Evolutionary conservation across 2,797 vertebrate species (phyloP).

Genomic region (Malacoraja senta): DNA sequence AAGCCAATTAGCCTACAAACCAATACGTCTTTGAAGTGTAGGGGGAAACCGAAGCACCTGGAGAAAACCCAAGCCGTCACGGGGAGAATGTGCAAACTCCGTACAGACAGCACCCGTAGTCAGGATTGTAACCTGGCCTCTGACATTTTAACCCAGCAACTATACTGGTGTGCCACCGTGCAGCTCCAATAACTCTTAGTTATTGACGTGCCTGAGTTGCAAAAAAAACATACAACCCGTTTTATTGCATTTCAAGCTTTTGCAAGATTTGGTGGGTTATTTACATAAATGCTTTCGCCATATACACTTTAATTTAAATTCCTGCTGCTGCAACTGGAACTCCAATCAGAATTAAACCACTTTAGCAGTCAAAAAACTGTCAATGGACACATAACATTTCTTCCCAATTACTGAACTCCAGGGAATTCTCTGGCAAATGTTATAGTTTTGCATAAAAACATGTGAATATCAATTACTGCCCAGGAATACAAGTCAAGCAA

Average conservation of each 20-base stretch:
- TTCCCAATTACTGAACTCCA: not conserved
- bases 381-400: not conserved
- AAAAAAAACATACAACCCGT: not conserved
- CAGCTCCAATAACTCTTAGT: too few relatives aligned
- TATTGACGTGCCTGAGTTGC: not conserved
- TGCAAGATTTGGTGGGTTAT: not conserved
- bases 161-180: too few relatives aligned
- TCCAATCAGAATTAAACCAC: not conserved
- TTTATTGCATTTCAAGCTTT: not conserved
- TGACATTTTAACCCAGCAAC: too few relatives aligned
- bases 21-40: too few relatives aligned
- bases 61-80: too few relatives aligned
- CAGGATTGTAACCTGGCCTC: too few relatives aligned
- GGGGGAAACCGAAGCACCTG: too few relatives aligned
- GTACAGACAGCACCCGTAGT: too few relatives aligned
- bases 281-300: not conserved
- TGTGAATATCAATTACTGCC: not conserved
- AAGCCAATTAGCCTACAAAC: too few relatives aligned
- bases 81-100: too few relatives aligned
- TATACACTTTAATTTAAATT: constrained; percentile 17
- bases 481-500: too few relatives aligned
- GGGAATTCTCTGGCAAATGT: not conserved
- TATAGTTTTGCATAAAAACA: constrained; percentile 7
- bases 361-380: not conserved
- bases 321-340: not conserved